phyloP scores from a whole-genome alignment of 2,888 invertebrate genomes.

The Norana najaformis region DNA sequence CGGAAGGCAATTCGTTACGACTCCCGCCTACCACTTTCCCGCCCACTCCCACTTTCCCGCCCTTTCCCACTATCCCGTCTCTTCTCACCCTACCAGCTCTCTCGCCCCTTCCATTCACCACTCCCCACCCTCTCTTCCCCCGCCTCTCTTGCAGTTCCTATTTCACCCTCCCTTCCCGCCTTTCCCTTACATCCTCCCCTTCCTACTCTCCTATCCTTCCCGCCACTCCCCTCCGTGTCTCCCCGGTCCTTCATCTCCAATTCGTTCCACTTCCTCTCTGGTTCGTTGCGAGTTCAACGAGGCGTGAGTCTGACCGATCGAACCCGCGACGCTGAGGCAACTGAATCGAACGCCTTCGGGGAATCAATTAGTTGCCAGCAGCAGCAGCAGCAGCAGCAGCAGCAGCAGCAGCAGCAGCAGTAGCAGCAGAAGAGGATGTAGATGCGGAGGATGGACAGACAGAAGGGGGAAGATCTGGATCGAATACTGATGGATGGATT shows the following conservation, averaged over 20 bases:
- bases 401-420: background rate
- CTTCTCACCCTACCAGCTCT: background rate
- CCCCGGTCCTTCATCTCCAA: background rate
- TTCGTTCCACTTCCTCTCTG: background rate
- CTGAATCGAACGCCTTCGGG: constrained; percentile 24
- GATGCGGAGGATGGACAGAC: background rate
- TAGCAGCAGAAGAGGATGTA: background rate
- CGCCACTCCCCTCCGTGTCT: background rate
- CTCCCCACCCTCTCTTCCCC: background rate
- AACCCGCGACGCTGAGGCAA: background rate
- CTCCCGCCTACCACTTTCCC: background rate
- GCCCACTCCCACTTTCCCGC: background rate
- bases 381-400: background rate
- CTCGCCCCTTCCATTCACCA: background rate
- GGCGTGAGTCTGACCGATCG: background rate
- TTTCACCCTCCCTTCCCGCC: background rate
- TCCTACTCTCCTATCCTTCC: background rate
- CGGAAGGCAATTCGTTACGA: background rate
- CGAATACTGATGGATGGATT: constrained; percentile 13
- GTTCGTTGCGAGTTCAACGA: background rate
- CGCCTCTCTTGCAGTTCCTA: background rate
- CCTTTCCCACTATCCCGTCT: background rate
- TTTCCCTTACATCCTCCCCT: background rate
- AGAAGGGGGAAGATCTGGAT: background rate
- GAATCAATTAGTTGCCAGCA: background rate